Evolutionary conservation across 2,797 vertebrate genomes (phyloP).

Genomic region (Pantherophis vulpinus): DNA sequence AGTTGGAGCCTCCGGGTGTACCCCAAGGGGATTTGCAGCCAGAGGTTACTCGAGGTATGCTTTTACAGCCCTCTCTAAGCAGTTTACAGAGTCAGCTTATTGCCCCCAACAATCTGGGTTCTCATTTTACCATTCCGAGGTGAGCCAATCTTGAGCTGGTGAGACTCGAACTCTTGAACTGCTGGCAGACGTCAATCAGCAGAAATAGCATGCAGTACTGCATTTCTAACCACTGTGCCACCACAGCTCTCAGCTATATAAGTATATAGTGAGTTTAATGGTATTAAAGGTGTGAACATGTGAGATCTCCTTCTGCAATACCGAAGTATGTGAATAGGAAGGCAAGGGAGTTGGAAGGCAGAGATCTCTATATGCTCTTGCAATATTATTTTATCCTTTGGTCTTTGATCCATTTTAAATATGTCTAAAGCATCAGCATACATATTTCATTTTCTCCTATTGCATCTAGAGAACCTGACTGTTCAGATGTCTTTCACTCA

Average conservation of each 20-base stretch:
- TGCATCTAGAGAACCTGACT: conserved; percentile 11
- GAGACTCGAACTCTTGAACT: too few species aligned
- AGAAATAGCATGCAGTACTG: too few species aligned
- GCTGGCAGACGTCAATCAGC: too few species aligned
- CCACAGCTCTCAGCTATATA: not conserved
- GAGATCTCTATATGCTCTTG: not conserved
- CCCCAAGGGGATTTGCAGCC: too few species aligned
- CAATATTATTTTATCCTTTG: not conserved
- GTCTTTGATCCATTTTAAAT: not conserved
- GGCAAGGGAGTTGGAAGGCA: not conserved
- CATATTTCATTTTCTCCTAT: conserved; percentile 15
- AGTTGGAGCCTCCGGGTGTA: too few species aligned
- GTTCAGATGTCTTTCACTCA: not conserved
- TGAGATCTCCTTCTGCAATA: not conserved
- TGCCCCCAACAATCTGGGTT: too few species aligned
- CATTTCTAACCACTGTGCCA: too few species aligned
- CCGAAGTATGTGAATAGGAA: not conserved
- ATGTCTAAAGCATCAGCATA: not conserved
- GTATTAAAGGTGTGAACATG: not conserved
- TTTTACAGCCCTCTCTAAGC: too few species aligned
- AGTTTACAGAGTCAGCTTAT: too few species aligned
- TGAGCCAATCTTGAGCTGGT: too few species aligned
- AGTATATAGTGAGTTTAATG: not conserved
- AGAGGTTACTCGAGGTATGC: too few species aligned
- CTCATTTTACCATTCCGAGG: too few species aligned